Percentiles rank a stretch among this genome's conserved stretches.
phyloP scores from a whole-genome alignment of 2,888 invertebrate genomes.

The Drosophila paracracens region DNA sequence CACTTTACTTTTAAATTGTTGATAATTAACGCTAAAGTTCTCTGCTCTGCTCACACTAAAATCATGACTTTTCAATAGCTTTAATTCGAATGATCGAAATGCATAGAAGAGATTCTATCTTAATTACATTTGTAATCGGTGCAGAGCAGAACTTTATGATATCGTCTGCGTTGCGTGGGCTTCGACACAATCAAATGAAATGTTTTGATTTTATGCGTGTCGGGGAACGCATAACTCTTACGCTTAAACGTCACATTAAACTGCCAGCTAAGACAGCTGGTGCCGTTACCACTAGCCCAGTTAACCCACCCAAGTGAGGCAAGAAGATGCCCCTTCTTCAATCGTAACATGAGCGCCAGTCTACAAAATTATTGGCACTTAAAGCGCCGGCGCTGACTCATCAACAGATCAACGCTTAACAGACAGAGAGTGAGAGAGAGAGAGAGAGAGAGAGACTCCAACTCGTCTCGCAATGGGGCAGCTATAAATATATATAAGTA shows the following conservation, averaged over 20 bases:
- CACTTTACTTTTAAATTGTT: constrained; percentile 10
- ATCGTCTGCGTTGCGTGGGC: constrained; percentile 37
- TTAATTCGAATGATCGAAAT: neutral
- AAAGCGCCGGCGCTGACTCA: constrained; percentile 63
- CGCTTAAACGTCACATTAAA: constrained; percentile 22
- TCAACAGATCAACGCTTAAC: constrained; percentile 8
- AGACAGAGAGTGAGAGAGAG: neutral
- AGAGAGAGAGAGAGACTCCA: constrained; percentile 9
- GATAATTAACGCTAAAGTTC: constrained; percentile 3
- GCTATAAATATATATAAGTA: constrained; percentile 22
- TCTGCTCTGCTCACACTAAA: neutral
- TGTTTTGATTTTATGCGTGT: constrained; percentile 45
- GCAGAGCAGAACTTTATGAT: constrained; percentile 10
- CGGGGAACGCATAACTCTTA: constrained; percentile 55
- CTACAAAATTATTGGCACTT: constrained; percentile 48
- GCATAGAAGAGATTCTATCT: constrained; percentile 20
- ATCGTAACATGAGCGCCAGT: constrained; percentile 66
- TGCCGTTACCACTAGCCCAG: constrained; percentile 57
- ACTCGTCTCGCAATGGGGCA: constrained; percentile 7
- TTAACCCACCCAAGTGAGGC: constrained; percentile 42
- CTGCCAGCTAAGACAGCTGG: constrained; percentile 33
- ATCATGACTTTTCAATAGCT: neutral
- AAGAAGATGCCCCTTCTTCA: constrained; percentile 22
- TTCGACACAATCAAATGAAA: constrained; percentile 39
- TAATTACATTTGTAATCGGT: constrained; percentile 60